Evolutionary conservation across 2,888 invertebrate genomes (phyloP).

Genomic region (Athetis lepigone): DNA sequence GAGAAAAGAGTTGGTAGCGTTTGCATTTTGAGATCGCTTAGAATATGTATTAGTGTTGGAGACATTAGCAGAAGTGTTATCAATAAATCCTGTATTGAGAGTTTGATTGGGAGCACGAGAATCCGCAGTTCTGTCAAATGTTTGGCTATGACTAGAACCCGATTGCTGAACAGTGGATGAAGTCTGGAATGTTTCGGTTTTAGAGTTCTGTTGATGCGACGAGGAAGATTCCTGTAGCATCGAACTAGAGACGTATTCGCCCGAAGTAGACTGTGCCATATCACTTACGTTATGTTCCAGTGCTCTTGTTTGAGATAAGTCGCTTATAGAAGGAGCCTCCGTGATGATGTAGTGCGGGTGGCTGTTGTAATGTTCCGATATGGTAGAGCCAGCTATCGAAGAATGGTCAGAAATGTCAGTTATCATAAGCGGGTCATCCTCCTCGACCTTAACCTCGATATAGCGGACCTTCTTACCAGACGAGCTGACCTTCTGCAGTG

Average conservation of each 20-base stretch:
- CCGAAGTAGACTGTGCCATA: constrained; percentile 84
- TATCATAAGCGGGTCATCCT: constrained; percentile 89
- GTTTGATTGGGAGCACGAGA: constrained; percentile 82
- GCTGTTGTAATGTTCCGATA: constrained; percentile 88
- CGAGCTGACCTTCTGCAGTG: constrained; percentile 84
- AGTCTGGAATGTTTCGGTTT: constrained; percentile 84
- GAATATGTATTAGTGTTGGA: constrained; percentile 73
- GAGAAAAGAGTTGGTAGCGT: constrained; percentile 82
- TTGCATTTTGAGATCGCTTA: constrained; percentile 80
- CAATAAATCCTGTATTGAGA: constrained; percentile 85
- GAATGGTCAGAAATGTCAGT: constrained; percentile 87
- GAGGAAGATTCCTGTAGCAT: constrained; percentile 82
- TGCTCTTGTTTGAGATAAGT: constrained; percentile 84
- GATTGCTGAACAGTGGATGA: constrained; percentile 84
- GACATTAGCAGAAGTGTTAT: constrained; percentile 72
- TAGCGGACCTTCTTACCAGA: constrained; percentile 88
- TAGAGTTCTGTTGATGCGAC: constrained; percentile 84
- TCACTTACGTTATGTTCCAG: constrained; percentile 83
- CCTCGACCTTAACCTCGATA: constrained; percentile 89
- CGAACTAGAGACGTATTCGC: constrained; percentile 85
- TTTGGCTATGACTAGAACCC: constrained; percentile 81
- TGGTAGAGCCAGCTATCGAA: constrained; percentile 86
- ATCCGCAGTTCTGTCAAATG: constrained; percentile 82
- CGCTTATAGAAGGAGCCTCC: constrained; percentile 87
- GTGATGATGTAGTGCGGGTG: constrained; percentile 90